These are phyloP conservation scores for Panopea generosa DNA, from an alignment of 2,888 invertebrate genomes.

Conservation along the genomic window DNA sequence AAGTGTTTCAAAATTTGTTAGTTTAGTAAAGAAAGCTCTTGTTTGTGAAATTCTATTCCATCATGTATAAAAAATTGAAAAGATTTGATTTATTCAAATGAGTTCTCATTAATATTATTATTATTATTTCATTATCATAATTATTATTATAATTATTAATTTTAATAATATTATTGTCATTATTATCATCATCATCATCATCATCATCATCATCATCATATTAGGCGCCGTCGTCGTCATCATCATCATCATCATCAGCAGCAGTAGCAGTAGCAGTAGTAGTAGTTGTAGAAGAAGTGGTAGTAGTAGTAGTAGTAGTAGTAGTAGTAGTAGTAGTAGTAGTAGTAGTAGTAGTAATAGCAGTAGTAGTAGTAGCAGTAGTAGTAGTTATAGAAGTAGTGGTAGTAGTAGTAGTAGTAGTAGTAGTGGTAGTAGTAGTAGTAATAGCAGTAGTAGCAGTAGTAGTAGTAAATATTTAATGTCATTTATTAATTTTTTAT, in stretches of 20 bases:
- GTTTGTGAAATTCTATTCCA: no score
- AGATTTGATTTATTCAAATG: no score
- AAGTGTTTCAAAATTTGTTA: no score
- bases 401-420: not conserved
- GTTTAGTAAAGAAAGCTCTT: no score
- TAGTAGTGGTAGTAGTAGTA: not conserved
- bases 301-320: conserved; percentile 3
- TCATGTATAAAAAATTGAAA: no score
- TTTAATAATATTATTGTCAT: not conserved
- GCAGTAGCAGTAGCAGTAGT: not conserved
- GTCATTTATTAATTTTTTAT: no score
- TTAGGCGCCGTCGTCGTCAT: no score
- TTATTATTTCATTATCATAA: no score
- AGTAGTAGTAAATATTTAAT: no score
- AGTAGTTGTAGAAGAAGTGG: not conserved
- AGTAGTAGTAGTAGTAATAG: conserved; percentile 2
- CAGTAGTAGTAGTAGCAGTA: not conserved
- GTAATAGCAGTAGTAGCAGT: not conserved
- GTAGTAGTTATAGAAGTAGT: not conserved
- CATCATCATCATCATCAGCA: no score
- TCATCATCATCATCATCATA: not conserved
- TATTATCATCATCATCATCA: not conserved
- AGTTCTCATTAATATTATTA: no score
- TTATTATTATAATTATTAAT: no score
- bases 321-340: conserved; percentile 3